These are phyloP conservation scores for Dysidea cf. avara DNA, from an alignment of 37 sponge, comb jelly and placozoan genomes.

Conservation along the genomic window DNA sequence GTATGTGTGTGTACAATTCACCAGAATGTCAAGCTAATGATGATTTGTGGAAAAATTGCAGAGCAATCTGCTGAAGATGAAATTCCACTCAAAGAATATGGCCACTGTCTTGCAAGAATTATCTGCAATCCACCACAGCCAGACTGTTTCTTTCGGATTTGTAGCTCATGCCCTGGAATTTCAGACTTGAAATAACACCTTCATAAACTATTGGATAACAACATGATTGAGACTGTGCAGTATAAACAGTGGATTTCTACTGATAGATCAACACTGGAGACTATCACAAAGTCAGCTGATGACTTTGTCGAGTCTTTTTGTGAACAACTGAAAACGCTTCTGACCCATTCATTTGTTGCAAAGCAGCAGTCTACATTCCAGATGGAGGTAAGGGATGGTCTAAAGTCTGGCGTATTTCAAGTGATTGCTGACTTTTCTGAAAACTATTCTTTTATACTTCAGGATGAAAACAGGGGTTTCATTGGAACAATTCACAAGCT, in stretches of 20 bases:
- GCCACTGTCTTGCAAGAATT: constrained; percentile 24
- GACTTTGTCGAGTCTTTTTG: constrained; percentile 33
- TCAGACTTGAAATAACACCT: background rate
- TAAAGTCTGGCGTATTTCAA: constrained; percentile 29
- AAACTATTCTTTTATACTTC: constrained; percentile 55
- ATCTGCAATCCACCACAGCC: constrained; percentile 42
- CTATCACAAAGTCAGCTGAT: constrained; percentile 25
- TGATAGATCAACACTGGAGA: constrained; percentile 38
- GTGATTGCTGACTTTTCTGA: constrained; percentile 53
- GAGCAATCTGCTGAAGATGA: background rate
- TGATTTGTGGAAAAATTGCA: background rate
- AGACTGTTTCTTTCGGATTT: constrained; percentile 31
- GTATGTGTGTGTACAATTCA: constrained; percentile 61
- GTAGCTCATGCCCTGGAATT: constrained; percentile 31
- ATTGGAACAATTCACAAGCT: constrained; percentile 61
- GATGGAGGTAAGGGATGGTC: background rate
- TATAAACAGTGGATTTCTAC: constrained; percentile 38
- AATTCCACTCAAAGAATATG: constrained; percentile 25
- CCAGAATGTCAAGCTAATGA: constrained; percentile 53
- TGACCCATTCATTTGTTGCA: constrained; percentile 36
- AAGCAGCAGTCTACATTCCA: constrained; percentile 27
- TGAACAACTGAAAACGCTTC: constrained; percentile 14
- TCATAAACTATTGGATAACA: constrained; percentile 9
- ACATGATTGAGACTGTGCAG: constrained; percentile 29
- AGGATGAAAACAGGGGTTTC: constrained; percentile 59